These are phyloP conservation scores for Knipowitschia caucasica DNA, from an alignment of 2,797 vertebrate species.

Conservation along the genomic window DNA sequence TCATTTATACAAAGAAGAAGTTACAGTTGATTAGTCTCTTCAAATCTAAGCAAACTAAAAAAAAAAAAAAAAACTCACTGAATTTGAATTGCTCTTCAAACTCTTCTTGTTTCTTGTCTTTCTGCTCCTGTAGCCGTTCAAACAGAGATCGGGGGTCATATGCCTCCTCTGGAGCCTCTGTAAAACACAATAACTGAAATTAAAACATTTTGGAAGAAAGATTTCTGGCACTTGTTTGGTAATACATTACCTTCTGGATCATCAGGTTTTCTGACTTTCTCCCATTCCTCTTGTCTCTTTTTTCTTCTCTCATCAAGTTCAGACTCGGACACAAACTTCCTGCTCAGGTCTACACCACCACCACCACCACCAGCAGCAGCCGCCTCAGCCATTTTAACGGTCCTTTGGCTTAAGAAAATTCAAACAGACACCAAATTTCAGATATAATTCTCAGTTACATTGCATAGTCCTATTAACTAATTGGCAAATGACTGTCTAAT, in stretches of 20 bases:
- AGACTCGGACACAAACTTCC: slow-evolving; percentile 90
- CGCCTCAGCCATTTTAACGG: slow-evolving; percentile 78
- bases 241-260: slow-evolving; percentile 86
- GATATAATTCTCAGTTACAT: not conserved
- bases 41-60: too few species aligned
- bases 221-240: not conserved
- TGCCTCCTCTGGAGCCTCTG: slow-evolving; percentile 92
- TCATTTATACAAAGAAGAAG: too few species aligned
- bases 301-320: slow-evolving; percentile 90
- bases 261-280: slow-evolving; percentile 93
- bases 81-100: slow-evolving; percentile 98
- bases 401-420: slow-evolving; percentile 8
- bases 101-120: slow-evolving; percentile 95
- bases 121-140: slow-evolving; percentile 93
- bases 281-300: slow-evolving; percentile 95
- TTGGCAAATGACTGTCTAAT: too few species aligned
- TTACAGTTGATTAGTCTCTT: not conserved
- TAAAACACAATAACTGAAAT: slow-evolving; percentile 14
- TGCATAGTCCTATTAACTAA: too few species aligned
- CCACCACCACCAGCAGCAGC: too few species aligned
- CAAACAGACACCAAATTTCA: not conserved
- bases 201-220: not conserved
- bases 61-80: slow-evolving; percentile 77
- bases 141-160: slow-evolving; percentile 90
- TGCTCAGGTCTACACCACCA: slow-evolving; percentile 84